Percentiles rank a stretch among this genome's conserved stretches.
Evolutionary conservation across 64 coral and sea anemone genomes (phyloP).

Genomic region (Trachythela sp.): DNA sequence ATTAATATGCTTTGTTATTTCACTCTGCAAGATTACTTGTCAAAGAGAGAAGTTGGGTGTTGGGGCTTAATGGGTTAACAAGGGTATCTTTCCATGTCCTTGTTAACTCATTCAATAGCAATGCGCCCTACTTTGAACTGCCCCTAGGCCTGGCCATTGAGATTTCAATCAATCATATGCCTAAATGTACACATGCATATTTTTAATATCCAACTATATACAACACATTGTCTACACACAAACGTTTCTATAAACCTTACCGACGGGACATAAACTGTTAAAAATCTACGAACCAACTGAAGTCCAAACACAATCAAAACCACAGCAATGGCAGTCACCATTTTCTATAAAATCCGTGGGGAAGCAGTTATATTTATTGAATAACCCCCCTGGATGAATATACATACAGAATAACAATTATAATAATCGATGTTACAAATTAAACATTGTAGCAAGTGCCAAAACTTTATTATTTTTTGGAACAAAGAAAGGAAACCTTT

Average conservation of each 20-base stretch:
- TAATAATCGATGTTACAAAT: neutral
- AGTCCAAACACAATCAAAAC: neutral
- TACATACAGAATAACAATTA: neutral
- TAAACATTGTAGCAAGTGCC: neutral
- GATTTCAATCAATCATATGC: too few relatives aligned
- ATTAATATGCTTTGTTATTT: too few relatives aligned
- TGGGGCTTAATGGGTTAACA: too few relatives aligned
- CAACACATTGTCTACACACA: too few relatives aligned
- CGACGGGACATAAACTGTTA: neutral
- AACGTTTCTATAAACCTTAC: neutral
- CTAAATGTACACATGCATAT: too few relatives aligned
- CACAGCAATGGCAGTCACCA: neutral
- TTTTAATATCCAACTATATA: too few relatives aligned
- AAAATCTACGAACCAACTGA: neutral
- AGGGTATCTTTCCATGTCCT: too few relatives aligned
- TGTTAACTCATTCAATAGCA: too few relatives aligned
- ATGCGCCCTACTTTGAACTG: too few relatives aligned
- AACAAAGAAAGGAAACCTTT: neutral
- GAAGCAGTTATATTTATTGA: neutral
- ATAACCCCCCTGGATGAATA: neutral
- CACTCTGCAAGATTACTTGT: too few relatives aligned
- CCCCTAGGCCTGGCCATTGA: too few relatives aligned
- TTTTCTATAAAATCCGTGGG: neutral
- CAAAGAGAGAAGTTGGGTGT: too few relatives aligned
- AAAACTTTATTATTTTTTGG: neutral